Conservation (phyloP, 1,140 invertebrate genomes). For the Macrosteles quadrilineatus region DNA sequence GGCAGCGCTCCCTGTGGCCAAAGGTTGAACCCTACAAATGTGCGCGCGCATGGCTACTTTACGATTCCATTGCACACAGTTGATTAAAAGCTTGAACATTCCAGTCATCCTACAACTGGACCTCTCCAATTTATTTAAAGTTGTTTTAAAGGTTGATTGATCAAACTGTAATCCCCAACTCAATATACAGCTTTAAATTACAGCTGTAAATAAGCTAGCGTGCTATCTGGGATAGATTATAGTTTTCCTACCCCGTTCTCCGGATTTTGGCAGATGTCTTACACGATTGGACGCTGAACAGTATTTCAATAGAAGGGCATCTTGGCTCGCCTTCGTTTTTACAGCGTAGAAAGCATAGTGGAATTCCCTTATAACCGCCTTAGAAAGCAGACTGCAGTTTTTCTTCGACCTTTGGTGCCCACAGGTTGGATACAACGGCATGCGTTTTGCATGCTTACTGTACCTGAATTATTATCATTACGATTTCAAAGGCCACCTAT, state of each 20-base stretch:
- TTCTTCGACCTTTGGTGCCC: not conserved
- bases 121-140: too few species aligned
- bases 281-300: not conserved
- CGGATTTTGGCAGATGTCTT: slow-evolving; percentile 16
- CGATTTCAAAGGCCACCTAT: not conserved
- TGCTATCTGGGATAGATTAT: too few species aligned
- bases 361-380: not conserved
- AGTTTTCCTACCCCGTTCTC: slow-evolving; percentile 14
- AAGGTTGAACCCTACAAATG: too few species aligned
- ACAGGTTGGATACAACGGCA: slow-evolving; percentile 14
- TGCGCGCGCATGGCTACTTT: too few species aligned
- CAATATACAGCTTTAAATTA: too few species aligned
- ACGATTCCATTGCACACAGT: too few species aligned
- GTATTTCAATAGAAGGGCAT: slow-evolving; percentile 22
- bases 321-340: slow-evolving; percentile 24
- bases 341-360: slow-evolving; percentile 24
- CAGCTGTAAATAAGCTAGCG: too few species aligned
- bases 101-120: too few species aligned
- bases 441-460: slow-evolving; percentile 12
- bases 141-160: too few species aligned
- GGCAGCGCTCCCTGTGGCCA: too few species aligned
- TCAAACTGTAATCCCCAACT: too few species aligned
- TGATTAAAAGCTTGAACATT: too few species aligned
- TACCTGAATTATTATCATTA: not conserved
- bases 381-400: slow-evolving; percentile 5